phyloP scores from a whole-genome alignment of 2,888 invertebrate species.

The Dolichopus griseipennis region DNA sequence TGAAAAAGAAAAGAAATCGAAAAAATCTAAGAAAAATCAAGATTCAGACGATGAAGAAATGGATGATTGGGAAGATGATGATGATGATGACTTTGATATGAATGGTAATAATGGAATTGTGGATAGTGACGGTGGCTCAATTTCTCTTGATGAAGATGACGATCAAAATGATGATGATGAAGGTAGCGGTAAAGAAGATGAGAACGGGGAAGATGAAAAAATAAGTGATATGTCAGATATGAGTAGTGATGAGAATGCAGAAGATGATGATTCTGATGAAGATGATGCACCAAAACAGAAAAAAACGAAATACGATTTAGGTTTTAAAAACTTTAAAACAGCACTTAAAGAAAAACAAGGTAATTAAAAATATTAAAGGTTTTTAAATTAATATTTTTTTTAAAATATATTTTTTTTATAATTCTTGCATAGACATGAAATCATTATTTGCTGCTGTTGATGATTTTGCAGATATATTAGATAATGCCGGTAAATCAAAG shows the following conservation, averaged over 20 bases:
- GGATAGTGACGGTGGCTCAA: constrained; percentile 26
- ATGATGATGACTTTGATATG: constrained; percentile 28
- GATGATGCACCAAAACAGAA: constrained; percentile 23
- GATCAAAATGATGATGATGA: constrained; percentile 32
- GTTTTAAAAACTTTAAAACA: constrained; percentile 12
- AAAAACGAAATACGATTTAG: constrained; percentile 8
- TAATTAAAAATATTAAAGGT: background rate
- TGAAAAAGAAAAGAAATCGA: constrained; percentile 27
- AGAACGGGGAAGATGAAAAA: constrained; percentile 27
- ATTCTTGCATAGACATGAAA: constrained; percentile 44
- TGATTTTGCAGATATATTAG: constrained; percentile 79
- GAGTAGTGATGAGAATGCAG: constrained; percentile 25
- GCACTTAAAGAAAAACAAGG: constrained; percentile 8
- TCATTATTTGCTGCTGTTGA: constrained; percentile 76
- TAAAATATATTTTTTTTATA: background rate
- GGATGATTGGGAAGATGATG: constrained; percentile 37
- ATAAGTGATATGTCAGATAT: constrained; percentile 31
- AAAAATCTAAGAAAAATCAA: constrained; percentile 25
- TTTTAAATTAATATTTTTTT: background rate
- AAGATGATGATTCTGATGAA: constrained; percentile 32
- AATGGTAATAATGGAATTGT: constrained; percentile 46
- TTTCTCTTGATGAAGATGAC: constrained; percentile 23
- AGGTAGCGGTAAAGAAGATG: constrained; percentile 28
- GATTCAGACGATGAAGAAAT: constrained; percentile 37
- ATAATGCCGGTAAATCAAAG: constrained; percentile 66